These are phyloP conservation scores for Nomada hirtipes DNA, from an alignment of 2,888 invertebrate species.

Conservation along the genomic window DNA sequence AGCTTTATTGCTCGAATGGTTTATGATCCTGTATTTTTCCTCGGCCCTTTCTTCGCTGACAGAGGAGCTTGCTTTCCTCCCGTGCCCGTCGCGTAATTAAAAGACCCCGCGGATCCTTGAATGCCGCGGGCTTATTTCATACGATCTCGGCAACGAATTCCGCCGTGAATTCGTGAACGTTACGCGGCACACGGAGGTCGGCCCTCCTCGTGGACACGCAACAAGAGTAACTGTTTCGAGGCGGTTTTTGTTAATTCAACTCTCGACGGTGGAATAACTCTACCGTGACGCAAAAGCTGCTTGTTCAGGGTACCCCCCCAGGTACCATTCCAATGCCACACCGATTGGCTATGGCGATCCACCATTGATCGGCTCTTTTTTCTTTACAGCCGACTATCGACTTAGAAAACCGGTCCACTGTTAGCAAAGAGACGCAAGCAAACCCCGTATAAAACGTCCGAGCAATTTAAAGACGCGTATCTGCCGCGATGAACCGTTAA, in stretches of 20 bases:
- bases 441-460: conserved; percentile 6
- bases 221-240: conserved; percentile 16
- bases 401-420: conserved; percentile 33
- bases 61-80: not conserved
- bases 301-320: too few relatives aligned
- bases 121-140: conserved; percentile 56
- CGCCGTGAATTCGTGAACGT: not conserved
- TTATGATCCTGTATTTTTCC: conserved; percentile 67
- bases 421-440: conserved; percentile 38
- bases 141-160: not conserved
- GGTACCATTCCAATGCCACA: too few relatives aligned
- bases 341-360: not conserved
- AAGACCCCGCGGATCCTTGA: conserved; percentile 47
- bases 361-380: conserved; percentile 11
- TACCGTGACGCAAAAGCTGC: too few relatives aligned
- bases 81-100: conserved; percentile 64
- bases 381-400: conserved; percentile 8
- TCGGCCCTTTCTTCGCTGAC: conserved; percentile 21
- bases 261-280: too few relatives aligned
- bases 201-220: too few relatives aligned
- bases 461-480: not conserved
- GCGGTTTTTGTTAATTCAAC: not conserved
- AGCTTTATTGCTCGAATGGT: conserved; percentile 74
- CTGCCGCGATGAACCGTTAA: conserved; percentile 32
- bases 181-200: too few relatives aligned